Conservation (phyloP, 1,140 invertebrate genomes). For the Pseudobourletiella spinata region DNA sequence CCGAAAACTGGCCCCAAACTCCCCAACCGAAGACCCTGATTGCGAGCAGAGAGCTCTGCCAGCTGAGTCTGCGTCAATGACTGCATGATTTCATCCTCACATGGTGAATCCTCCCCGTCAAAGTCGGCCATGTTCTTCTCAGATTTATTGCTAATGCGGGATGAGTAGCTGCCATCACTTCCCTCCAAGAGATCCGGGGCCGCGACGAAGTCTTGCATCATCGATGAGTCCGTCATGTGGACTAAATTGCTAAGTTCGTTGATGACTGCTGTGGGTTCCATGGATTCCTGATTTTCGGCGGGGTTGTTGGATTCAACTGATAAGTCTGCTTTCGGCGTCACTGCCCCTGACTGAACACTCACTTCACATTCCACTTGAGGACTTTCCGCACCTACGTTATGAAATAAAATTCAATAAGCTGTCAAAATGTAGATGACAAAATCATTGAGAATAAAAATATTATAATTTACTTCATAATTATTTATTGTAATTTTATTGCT, state of each 20-base stretch:
- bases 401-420: no score
- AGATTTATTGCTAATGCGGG: conserved; percentile 82
- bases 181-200: conserved; percentile 17
- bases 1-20: conserved; percentile 23
- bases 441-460: no score
- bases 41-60: conserved; percentile 25
- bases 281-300: background rate
- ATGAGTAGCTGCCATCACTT: conserved; percentile 66
- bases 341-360: background rate
- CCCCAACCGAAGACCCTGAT: conserved; percentile 10
- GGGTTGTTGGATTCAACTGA: background rate
- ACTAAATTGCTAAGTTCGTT: conserved; percentile 47
- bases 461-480: no score
- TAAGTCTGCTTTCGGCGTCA: background rate
- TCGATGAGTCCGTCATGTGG: conserved; percentile 36
- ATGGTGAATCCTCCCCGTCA: conserved; percentile 72
- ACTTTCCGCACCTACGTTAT: background rate
- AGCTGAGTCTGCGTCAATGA: conserved; percentile 50
- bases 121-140: conserved; percentile 91
- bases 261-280: conserved; percentile 42
- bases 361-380: background rate
- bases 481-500: no score
- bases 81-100: conserved; percentile 75
- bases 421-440: no score
- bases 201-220: conserved; percentile 25